Evolutionary conservation across 2,797 vertebrate genomes (phyloP).

Genomic region (Synaphobranchus kaupii): DNA sequence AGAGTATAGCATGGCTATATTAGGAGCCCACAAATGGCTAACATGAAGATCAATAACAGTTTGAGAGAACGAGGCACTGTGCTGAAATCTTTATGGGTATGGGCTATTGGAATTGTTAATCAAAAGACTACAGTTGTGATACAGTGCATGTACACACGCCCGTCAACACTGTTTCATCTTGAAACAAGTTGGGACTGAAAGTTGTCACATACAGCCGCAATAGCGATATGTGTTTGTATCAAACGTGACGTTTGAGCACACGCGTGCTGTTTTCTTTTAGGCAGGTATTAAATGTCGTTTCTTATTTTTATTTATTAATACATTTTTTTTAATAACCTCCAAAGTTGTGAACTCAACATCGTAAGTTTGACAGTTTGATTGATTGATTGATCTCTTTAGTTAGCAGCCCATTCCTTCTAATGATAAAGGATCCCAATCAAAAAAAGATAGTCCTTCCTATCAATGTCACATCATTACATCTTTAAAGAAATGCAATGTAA

Average conservation of each 20-base stretch:
- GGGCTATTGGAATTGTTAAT: not conserved
- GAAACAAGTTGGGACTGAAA: not conserved
- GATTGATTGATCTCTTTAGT: too few relatives aligned
- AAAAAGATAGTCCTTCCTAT: not conserved
- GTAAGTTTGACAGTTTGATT: not conserved
- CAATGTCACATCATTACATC: not conserved
- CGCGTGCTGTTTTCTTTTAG: not conserved
- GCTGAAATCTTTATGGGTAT: not conserved
- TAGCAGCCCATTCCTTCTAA: not conserved
- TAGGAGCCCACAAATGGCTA: conserved; percentile 68
- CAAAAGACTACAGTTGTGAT: not conserved
- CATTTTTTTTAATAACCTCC: too few relatives aligned
- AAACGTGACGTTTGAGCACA: not conserved
- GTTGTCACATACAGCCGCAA: not conserved
- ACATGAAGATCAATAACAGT: conserved; percentile 62
- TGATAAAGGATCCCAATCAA: not conserved
- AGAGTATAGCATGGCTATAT: conserved; percentile 78
- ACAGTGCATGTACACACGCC: not conserved
- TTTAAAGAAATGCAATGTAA: not conserved
- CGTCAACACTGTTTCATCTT: not conserved
- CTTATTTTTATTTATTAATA: too few relatives aligned
- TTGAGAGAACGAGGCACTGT: conserved; percentile 45
- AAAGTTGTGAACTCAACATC: not conserved
- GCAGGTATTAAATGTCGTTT: too few relatives aligned
- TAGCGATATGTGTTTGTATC: not conserved